Base-by-base conservation (phyloP, 2,888 invertebrate species). In the Stenodera caucasica region DNA sequence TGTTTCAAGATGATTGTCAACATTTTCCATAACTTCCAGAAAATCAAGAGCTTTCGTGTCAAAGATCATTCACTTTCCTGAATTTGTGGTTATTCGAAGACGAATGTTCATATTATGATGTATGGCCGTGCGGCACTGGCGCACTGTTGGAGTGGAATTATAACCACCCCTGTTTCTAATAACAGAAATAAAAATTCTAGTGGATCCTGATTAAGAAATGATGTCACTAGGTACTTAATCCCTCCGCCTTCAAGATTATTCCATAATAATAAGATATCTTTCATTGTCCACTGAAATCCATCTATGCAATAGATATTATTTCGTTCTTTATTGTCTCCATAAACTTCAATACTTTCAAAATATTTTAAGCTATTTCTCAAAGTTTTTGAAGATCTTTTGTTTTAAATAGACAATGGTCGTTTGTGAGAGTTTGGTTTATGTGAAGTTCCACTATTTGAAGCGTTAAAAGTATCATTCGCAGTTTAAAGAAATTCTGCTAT, bases 401-500 rank as follows among this genome's bases (percentile, higher is more conserved):
- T 57, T 29, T 45, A 64, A 49, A 58, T 52, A 15, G 66, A 66
- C 29, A 64, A 33, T 14, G 63, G 58, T 23, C 54, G 35, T 35
- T 40, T 64, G 49, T 54, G 26, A 35, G 57, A 55, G 40, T 64
- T 58, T 6, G 61, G 49, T 11, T 64, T 58, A 40, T 29, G 7
- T 37, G 60, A 26, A 14, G 33, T 51, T 53, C 64, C 50, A 49
- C 60, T 66, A 49, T 66, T 66, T 26, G 61, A 57, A 14, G 51
- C 54, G 30, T 66, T 63, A 57, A 63, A 67, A 57, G 59, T 60
- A 9, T 61, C 53, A 30, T 67, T 60, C 23, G 65, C 58, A 15
- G 56, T 61, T 57, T 62, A 14, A 35, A 66, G 53, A 56, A 65
- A 67, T n/a, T 61, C 52, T 37, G 58, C 60, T 0, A 65, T 67